phyloP scores from a whole-genome alignment of 2,113 vertebrate genomes.

The Silurus asotus region DNA sequence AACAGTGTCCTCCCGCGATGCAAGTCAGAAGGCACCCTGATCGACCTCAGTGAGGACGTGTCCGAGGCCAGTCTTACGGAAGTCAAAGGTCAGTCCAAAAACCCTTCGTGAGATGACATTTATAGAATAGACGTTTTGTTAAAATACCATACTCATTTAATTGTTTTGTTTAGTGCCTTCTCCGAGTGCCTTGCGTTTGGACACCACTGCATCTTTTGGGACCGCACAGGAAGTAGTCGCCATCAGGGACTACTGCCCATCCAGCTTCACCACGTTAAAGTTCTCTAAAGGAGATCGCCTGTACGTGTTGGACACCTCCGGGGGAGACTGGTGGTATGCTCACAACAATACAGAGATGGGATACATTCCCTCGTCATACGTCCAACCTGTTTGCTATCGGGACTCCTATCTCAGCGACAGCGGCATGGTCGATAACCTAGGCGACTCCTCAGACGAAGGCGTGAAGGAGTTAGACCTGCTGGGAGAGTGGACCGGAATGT shows the following conservation, averaged over 20 bases:
- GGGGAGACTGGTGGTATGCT: conserved; percentile 97
- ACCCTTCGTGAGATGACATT: neutral
- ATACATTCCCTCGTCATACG: conserved; percentile 92
- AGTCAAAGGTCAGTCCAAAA: conserved; percentile 83
- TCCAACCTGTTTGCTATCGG: conserved; percentile 83
- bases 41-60: conserved; percentile 82
- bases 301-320: conserved; percentile 89
- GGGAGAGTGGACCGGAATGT: conserved; percentile 77
- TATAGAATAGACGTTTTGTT: neutral
- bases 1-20: conserved; percentile 86
- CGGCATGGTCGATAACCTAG: conserved; percentile 86
- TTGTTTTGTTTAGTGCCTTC: conserved; percentile 87
- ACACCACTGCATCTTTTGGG: conserved; percentile 81
- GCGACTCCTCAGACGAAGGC: conserved; percentile 81
- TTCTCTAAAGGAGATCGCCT: conserved; percentile 95
- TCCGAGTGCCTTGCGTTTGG: conserved; percentile 88
- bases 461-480: conserved; percentile 83
- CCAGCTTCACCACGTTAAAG: conserved; percentile 91
- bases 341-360: conserved; percentile 98
- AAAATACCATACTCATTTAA: neutral
- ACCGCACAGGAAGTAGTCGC: conserved; percentile 90
- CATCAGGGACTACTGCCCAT: conserved; percentile 93
- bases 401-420: conserved; percentile 89
- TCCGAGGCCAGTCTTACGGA: conserved; percentile 78
- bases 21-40: conserved; percentile 90